Base-by-base conservation (phyloP, 1,140 invertebrate genomes). In the Myzus persicae region DNA sequence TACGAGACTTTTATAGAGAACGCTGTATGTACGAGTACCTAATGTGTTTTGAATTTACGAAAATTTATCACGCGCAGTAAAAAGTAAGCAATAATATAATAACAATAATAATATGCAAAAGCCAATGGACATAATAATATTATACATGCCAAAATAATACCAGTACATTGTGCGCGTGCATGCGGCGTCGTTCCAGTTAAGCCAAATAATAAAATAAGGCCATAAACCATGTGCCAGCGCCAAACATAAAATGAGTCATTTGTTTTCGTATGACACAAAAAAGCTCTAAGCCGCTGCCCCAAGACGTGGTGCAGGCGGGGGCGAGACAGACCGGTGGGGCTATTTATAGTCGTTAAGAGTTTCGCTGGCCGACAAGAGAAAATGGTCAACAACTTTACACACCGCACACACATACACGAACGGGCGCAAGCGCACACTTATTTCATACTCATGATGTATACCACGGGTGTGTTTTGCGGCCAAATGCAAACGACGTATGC, bases 201-300 rank as follows among this genome's bases (percentile, higher is more conserved):
- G 48, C 91, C 36, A 48, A 84, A 93, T 93, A 93, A 93, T 93
- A 93, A 93, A 93, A 85, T 93, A 93, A 93, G 91, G 81, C 76
- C 44, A 85, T 93, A 93, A 84, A 93, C 81, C 36, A 93, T 85
- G 81, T 84, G 91, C 91, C 91, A 82, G 91, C 76, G 91, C 91
- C 91, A 93, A 93, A 93, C 91, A 85, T 93, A 93, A 93, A 93
- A 84, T 93, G 91, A 93, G 91, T 93, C 91, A 93, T 93, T 93
- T 93, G 91, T 93, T 93, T 93, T 93, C 76, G 81, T 93, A 93
- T 84, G 91, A 93, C 91, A 93, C 91, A 85, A 93, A 93, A 91
- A 93, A 93, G 91, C 46, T 93, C 36, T 26, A 42, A 42, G 42
- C 89, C 54, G 8, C 48, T 38, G 46, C 48, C 46, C 87, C 22